Percentiles rank a stretch among this genome's conserved stretches.
phyloP scores from a whole-genome alignment of 2,888 invertebrate genomes.

The Cephus sareptanus region DNA sequence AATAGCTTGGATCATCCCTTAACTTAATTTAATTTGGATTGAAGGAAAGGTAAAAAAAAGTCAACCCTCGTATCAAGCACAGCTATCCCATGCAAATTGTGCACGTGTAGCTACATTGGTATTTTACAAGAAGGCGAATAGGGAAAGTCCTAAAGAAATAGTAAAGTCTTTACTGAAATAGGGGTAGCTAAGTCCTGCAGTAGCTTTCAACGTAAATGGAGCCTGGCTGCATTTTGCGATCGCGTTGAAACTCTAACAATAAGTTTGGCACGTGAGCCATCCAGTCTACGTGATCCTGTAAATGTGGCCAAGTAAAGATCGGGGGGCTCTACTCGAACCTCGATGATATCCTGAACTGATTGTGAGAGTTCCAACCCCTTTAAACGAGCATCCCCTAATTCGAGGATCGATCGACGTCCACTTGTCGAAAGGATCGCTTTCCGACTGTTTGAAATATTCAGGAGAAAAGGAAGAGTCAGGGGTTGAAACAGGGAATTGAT shows the following conservation, averaged over 20 bases:
- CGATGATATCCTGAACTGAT: background rate
- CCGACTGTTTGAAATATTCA: constrained; percentile 4
- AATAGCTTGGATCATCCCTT: background rate
- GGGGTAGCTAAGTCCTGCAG: background rate
- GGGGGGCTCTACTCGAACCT: background rate
- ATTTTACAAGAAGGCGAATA: constrained; percentile 33
- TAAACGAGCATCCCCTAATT: constrained; percentile 2
- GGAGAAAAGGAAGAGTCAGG: background rate
- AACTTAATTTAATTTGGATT: background rate
- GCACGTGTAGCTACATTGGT: background rate
- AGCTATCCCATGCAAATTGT: background rate
- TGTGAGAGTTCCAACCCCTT: constrained; percentile 1
- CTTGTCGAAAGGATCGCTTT: background rate
- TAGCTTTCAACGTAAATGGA: constrained; percentile 19
- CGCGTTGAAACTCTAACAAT: constrained; percentile 37
- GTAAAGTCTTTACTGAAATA: background rate
- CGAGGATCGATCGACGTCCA: constrained; percentile 4
- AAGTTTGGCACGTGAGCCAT: constrained; percentile 46
- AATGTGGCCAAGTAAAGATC: background rate
- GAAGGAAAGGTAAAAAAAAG: background rate
- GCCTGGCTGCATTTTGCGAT: constrained; percentile 23
- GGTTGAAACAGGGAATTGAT: background rate
- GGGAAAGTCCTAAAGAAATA: constrained; percentile 14
- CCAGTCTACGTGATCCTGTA: constrained; percentile 42
- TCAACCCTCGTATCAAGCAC: background rate